Evolutionary conservation across 2,797 vertebrate genomes (phyloP).

Genomic region (Microcaecilia unicolor): DNA sequence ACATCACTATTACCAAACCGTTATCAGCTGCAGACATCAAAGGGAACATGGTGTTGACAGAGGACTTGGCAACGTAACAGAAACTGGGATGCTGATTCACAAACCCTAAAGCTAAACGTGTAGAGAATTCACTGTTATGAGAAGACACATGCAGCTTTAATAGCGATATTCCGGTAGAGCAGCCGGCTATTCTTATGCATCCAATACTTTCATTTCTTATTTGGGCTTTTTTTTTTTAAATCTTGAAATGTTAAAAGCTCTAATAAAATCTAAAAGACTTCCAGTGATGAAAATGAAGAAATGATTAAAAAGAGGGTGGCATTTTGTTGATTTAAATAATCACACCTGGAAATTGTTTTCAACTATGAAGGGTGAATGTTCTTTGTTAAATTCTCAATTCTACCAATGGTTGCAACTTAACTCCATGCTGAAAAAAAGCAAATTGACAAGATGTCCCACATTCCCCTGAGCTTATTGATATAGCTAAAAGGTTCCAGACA

Average conservation of each 20-base stretch:
- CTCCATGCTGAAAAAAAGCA: too few relatives aligned
- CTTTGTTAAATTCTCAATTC: too few relatives aligned
- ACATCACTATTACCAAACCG: neutral
- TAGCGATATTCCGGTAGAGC: conserved; percentile 9
- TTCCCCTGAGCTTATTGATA: too few relatives aligned
- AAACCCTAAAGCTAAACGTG: neutral
- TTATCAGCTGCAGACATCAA: conserved; percentile 3
- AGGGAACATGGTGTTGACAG: conserved; percentile 2
- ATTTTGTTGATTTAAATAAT: too few relatives aligned
- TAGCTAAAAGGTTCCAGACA: too few relatives aligned
- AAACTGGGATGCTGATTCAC: conserved; percentile 1
- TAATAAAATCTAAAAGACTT: conserved; percentile 13
- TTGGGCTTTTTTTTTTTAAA: too few relatives aligned
- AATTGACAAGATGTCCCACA: too few relatives aligned
- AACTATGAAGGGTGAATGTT: too few relatives aligned
- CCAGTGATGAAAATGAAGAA: too few relatives aligned
- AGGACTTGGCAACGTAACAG: conserved; percentile 3
- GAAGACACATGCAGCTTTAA: neutral
- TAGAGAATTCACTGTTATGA: neutral
- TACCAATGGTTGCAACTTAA: too few relatives aligned
- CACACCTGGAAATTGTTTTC: too few relatives aligned
- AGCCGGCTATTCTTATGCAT: conserved; percentile 17
- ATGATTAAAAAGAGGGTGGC: too few relatives aligned
- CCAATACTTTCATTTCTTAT: conserved; percentile 2
- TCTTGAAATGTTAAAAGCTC: conserved; percentile 6